Evolutionary conservation across 1,140 invertebrate genomes (phyloP).

Genomic region (Pinna nobilis): DNA sequence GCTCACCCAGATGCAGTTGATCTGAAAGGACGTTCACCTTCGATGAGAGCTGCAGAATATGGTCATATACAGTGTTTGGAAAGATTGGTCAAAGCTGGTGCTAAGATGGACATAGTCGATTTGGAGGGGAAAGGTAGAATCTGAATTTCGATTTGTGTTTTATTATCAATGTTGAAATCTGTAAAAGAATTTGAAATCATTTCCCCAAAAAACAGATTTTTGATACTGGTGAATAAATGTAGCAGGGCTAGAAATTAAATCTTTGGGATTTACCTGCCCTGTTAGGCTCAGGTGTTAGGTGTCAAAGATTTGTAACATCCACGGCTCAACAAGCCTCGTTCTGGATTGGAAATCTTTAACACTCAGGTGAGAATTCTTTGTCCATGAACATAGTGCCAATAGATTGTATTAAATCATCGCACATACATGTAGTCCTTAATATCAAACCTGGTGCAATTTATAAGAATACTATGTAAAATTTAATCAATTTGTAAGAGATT

Average conservation of each 20-base stretch:
- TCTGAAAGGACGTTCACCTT: conserved; percentile 70
- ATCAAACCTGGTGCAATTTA: no score
- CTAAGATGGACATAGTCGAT: conserved; percentile 72
- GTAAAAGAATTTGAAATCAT: not conserved
- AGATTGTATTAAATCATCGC: no score
- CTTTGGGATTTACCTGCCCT: no score
- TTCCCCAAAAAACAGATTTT: not conserved
- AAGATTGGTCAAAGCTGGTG: conserved; percentile 66
- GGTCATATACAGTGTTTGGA: conserved; percentile 73
- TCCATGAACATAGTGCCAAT: no score
- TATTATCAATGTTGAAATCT: not conserved
- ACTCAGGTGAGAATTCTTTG: no score
- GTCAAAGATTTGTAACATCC: no score
- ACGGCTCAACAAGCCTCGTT: no score
- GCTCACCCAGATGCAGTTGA: conserved; percentile 75
- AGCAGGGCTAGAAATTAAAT: not conserved
- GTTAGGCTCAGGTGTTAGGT: no score
- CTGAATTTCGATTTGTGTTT: not conserved
- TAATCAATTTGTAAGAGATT: no score
- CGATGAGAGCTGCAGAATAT: conserved; percentile 73
- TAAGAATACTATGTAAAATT: no score
- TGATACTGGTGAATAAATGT: not conserved
- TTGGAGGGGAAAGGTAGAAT: conserved; percentile 73
- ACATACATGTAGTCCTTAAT: no score
- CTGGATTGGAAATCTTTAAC: no score